phyloP scores from a whole-genome alignment of 2,113 vertebrate species.

The Choloepus hoffmanni region DNA sequence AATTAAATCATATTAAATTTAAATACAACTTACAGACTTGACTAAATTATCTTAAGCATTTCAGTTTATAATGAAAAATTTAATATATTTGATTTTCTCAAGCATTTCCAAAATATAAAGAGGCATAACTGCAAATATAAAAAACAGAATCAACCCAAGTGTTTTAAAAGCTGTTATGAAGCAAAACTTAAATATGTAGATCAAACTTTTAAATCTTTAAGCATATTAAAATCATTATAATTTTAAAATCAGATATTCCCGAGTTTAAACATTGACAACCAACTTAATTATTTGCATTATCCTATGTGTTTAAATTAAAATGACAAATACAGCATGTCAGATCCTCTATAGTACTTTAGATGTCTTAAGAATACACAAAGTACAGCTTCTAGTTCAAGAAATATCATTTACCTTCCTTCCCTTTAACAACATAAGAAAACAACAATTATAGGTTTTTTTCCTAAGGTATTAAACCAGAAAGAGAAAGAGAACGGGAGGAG shows the following conservation, averaged over 20 bases:
- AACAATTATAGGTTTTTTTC: background rate
- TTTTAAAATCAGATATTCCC: background rate
- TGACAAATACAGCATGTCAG: background rate
- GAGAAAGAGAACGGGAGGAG: background rate
- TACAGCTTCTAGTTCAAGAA: conserved; percentile 3
- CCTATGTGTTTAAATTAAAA: conserved; percentile 7
- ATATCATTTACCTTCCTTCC: background rate
- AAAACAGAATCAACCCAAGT: background rate
- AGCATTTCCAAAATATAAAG: conserved; percentile 5
- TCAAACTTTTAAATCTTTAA: background rate
- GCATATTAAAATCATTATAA: conserved; percentile 42
- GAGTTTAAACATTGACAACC: conserved; percentile 11
- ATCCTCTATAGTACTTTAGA: conserved; percentile 7
- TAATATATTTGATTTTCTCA: conserved; percentile 48
- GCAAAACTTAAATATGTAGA: background rate
- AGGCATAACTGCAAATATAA: conserved; percentile 10
- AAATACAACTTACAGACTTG: background rate
- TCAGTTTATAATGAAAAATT: background rate
- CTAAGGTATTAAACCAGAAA: background rate
- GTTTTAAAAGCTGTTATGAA: conserved; percentile 1
- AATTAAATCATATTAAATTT: background rate
- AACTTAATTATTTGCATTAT: conserved; percentile 27
- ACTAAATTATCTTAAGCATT: conserved; percentile 38
- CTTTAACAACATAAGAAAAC: background rate
- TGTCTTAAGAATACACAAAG: background rate